Percentiles rank a stretch among this genome's conserved stretches.
Conservation (phyloP, 2,888 invertebrate genomes). For the Heliothis peltigera region DNA sequence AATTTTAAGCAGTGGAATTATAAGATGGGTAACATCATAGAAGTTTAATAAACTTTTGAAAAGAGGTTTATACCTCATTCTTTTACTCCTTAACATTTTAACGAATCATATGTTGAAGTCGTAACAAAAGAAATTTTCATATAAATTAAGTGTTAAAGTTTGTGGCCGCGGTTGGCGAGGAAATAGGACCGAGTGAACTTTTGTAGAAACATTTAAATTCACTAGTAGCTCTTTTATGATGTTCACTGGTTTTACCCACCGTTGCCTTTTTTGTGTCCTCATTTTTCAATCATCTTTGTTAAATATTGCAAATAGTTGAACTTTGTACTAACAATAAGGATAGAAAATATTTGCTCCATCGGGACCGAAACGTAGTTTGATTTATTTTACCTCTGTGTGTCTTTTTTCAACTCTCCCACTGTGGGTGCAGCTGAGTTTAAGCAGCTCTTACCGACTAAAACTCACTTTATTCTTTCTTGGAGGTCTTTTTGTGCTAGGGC, state of each 20-base stretch:
- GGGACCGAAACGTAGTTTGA: no score
- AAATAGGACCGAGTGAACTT: conserved; percentile 72
- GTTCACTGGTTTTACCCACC: conserved; percentile 50
- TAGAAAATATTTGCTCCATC: no score
- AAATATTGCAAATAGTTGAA: not conserved
- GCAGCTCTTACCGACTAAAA: no score
- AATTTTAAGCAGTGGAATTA: conserved; percentile 14
- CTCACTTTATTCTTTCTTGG: no score
- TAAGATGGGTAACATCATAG: conserved; percentile 8
- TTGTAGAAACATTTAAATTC: conserved; percentile 73
- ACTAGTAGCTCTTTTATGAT: conserved; percentile 66
- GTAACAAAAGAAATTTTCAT: conserved; percentile 79
- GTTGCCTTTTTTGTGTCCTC: not conserved
- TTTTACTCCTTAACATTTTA: conserved; percentile 47
- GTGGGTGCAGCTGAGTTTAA: no score
- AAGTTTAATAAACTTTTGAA: conserved; percentile 16
- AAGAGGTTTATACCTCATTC: conserved; percentile 23
- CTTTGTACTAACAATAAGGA: no score
- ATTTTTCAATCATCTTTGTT: not conserved
- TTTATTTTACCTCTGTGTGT: no score
- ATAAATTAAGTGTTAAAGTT: conserved; percentile 82
- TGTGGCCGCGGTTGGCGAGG: conserved; percentile 69
- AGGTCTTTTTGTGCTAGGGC: no score
- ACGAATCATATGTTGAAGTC: conserved; percentile 59
- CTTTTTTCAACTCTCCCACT: no score